Conservation (phyloP, 2,797 vertebrate species). For the Tiaroga cobitis region DNA sequence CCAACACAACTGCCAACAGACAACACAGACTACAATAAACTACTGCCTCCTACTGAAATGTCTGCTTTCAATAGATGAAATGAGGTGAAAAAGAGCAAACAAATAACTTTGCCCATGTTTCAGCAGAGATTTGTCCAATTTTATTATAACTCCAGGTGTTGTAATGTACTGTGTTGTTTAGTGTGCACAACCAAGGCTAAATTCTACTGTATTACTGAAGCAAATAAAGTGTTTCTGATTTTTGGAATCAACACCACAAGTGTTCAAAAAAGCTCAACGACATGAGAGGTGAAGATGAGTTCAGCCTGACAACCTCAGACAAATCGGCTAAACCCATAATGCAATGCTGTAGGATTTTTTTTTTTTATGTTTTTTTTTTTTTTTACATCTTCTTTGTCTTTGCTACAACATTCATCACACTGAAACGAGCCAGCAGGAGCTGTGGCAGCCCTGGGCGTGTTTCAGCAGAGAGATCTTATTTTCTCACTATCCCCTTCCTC, state of each 20-base stretch:
- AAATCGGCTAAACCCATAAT: constrained; percentile 8
- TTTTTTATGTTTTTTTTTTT: background rate
- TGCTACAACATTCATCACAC: constrained; percentile 5
- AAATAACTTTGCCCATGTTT: constrained; percentile 5
- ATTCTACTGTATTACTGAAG: background rate
- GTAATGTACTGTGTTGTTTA: background rate
- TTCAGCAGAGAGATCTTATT: constrained; percentile 26
- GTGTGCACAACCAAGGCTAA: background rate
- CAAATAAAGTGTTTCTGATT: background rate
- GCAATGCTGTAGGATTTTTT: background rate
- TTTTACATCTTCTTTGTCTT: background rate
- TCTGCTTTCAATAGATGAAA: constrained; percentile 29
- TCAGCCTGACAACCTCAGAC: constrained; percentile 13
- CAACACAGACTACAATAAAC: constrained; percentile 25
- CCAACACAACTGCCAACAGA: constrained; percentile 33
- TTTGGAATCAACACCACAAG: background rate
- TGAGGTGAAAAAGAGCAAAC: constrained; percentile 22
- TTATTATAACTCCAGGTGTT: constrained; percentile 4
- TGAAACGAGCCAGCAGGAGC: constrained; percentile 2
- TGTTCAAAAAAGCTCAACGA: background rate
- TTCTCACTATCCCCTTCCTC: background rate
- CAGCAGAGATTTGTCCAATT: background rate
- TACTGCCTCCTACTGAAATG: constrained; percentile 10
- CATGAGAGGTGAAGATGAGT: constrained; percentile 19
- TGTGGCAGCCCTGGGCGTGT: constrained; percentile 10